Percentiles rank a stretch among this genome's conserved stretches.
These are phyloP conservation scores for Oenanthe oenanthe DNA, from an alignment of 2,113 vertebrate species.

Conservation along the genomic window DNA sequence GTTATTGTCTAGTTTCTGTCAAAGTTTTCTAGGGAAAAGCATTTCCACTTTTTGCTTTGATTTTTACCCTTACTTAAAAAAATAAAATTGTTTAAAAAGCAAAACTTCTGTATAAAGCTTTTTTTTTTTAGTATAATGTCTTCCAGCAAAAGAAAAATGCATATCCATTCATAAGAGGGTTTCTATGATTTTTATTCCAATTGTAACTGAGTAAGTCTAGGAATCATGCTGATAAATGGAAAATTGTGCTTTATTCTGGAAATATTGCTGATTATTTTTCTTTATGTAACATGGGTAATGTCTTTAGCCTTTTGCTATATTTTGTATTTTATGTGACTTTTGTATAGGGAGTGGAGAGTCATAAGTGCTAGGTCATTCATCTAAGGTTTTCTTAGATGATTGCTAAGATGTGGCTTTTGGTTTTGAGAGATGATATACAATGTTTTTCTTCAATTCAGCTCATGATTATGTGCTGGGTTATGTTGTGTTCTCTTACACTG, in stretches of 20 bases:
- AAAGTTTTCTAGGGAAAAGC: background rate
- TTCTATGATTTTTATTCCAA: background rate
- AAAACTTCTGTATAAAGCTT: background rate
- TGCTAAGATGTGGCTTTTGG: background rate
- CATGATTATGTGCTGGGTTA: background rate
- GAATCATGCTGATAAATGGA: background rate
- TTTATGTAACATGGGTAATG: background rate
- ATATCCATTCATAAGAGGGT: background rate
- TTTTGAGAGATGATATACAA: background rate
- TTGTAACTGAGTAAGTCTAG: background rate
- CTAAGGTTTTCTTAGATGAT: background rate
- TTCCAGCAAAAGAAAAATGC: background rate
- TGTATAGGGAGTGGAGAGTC: background rate
- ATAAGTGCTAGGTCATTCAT: background rate
- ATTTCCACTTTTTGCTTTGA: background rate
- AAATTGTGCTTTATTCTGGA: background rate
- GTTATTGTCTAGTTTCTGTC: background rate
- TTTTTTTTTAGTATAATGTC: background rate
- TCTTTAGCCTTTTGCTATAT: background rate
- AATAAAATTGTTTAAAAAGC: background rate
- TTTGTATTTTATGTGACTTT: background rate
- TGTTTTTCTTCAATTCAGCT: background rate
- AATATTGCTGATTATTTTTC: background rate
- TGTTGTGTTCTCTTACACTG: background rate
- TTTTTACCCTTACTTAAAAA: background rate